Evolutionary conservation across 2,797 vertebrate species (phyloP).

Genomic region (Pagetopsis macropterus): DNA sequence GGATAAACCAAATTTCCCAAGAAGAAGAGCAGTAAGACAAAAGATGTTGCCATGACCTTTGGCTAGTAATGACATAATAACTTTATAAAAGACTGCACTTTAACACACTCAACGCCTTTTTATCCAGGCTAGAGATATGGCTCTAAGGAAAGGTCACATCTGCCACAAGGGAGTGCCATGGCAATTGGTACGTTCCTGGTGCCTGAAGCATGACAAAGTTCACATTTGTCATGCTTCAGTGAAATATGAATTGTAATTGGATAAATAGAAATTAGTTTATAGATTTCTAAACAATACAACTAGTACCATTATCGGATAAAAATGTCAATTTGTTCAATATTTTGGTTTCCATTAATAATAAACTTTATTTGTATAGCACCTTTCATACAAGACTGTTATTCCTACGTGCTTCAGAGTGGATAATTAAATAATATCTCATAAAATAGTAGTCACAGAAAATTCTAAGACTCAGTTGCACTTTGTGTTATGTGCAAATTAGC

Average conservation of each 20-base stretch:
- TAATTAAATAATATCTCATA: too few species aligned
- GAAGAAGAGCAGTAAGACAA: not conserved
- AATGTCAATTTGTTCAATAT: not conserved
- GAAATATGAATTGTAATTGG: not conserved
- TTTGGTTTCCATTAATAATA: not conserved
- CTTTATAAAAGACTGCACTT: not conserved
- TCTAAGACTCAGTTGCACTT: not conserved
- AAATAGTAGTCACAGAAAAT: too few species aligned
- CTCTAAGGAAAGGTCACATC: not conserved
- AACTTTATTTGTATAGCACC: too few species aligned
- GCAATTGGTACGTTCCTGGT: not conserved
- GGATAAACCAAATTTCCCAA: not conserved
- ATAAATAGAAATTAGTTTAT: not conserved
- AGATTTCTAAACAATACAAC: not conserved
- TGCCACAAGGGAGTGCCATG: not conserved
- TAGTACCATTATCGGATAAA: not conserved
- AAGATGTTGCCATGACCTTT: slow-evolving; percentile 11
- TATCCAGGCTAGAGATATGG: not conserved
- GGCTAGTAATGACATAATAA: not conserved
- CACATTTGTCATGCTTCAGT: too few species aligned
- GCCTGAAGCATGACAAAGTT: not conserved
- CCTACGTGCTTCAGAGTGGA: too few species aligned
- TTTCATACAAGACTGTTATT: too few species aligned
- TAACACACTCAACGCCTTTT: not conserved
- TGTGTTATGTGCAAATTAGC: not conserved